phyloP scores from a whole-genome alignment of 2,888 invertebrate genomes.

The Diplolepis rosae region DNA sequence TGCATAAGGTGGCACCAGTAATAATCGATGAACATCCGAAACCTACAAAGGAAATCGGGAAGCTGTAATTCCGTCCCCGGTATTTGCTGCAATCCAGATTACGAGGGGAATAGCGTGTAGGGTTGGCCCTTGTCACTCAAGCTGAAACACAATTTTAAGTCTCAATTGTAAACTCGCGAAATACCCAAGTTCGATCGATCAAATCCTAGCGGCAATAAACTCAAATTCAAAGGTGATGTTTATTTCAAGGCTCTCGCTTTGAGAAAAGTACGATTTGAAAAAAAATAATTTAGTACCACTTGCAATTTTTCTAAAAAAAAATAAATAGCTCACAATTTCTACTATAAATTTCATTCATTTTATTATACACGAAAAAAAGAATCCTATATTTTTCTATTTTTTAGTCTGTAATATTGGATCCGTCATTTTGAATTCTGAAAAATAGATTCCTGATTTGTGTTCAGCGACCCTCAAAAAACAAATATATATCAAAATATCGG shows the following conservation, averaged over 20 bases:
- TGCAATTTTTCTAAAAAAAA: not conserved
- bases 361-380: too few relatives aligned
- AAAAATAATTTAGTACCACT: not conserved
- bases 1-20: constrained; percentile 6
- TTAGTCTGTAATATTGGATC: too few relatives aligned
- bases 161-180: constrained; percentile 29
- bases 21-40: constrained; percentile 16
- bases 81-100: constrained; percentile 16
- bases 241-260: constrained; percentile 11
- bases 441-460: too few relatives aligned
- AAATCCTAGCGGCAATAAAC: constrained; percentile 17
- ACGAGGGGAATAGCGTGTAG: constrained; percentile 23
- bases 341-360: too few relatives aligned
- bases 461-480: too few relatives aligned
- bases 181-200: constrained; percentile 13
- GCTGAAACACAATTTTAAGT: constrained; percentile 30
- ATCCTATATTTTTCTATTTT: too few relatives aligned
- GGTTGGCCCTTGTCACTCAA: constrained; percentile 20
- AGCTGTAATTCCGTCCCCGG: constrained; percentile 23
- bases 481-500: too few relatives aligned
- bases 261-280: not conserved
- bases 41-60: not conserved
- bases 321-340: not conserved
- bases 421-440: too few relatives aligned
- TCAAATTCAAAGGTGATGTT: constrained; percentile 11